Evolutionary conservation across 2,797 vertebrate species (phyloP).

Genomic region (Gallinago stenura): DNA sequence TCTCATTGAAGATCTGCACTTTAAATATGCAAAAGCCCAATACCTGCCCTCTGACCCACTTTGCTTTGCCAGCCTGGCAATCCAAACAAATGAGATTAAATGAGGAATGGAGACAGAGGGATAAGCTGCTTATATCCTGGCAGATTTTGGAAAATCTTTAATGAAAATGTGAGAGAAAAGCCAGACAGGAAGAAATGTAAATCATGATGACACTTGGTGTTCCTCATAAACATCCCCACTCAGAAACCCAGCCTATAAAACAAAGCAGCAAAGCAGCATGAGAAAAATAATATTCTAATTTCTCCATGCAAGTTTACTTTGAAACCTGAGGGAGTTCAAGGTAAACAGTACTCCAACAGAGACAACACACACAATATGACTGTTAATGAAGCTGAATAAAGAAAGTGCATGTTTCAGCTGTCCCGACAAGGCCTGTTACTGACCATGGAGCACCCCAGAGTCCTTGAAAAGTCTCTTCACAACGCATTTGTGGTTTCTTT

Average conservation of each 20-base stretch:
- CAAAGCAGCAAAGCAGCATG: not conserved
- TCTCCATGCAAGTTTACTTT: not conserved
- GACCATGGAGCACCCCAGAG: not conserved
- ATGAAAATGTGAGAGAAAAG: not conserved
- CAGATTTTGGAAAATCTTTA: not conserved
- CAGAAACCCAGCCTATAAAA: not conserved
- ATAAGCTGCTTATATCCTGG: not conserved
- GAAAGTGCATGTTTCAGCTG: not conserved
- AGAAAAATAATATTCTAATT: not conserved
- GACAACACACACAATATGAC: not conserved
- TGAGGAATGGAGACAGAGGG: not conserved
- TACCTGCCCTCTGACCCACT: not conserved
- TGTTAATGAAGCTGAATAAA: not conserved
- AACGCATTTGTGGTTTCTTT: not conserved
- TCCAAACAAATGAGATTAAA: not conserved
- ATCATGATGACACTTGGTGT: not conserved
- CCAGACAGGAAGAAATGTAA: not conserved
- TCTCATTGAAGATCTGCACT: not conserved
- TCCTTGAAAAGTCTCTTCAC: conserved; percentile 2
- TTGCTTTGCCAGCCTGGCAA: not conserved
- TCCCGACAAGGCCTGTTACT: not conserved
- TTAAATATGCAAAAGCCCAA: not conserved
- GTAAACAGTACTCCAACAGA: not conserved
- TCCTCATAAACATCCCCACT: not conserved
- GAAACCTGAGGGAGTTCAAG: not conserved